A percentile compares a stretch with the other conserved stretches of the same genome.
phyloP scores from a whole-genome alignment of 2,797 vertebrate species.

The Linurgus olivaceus region DNA sequence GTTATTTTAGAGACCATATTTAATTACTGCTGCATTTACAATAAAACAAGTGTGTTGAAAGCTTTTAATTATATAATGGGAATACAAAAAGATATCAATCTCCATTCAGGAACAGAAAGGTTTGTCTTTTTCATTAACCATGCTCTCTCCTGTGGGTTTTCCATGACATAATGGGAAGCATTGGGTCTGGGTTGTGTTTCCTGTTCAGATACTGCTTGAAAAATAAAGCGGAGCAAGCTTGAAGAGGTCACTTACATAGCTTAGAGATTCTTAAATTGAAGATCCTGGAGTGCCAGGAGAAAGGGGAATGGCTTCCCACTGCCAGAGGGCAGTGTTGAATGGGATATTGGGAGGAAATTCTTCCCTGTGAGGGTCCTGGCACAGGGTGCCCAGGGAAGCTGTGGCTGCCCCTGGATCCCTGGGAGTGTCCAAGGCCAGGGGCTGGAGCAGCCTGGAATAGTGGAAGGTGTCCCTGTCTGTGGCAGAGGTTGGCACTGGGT shows the following conservation, averaged over 20 bases:
- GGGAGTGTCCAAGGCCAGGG: background rate
- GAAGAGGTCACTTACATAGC: background rate
- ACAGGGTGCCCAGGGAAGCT: background rate
- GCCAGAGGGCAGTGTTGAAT: background rate
- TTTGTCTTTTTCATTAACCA: background rate
- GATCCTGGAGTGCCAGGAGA: background rate
- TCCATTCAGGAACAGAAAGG: background rate
- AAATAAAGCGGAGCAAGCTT: background rate
- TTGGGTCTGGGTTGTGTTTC: background rate
- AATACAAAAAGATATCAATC: background rate
- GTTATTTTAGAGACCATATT: background rate
- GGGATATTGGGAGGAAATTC: rapidly evolving
- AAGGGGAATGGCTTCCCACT: background rate
- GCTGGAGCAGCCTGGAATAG: rapidly evolving
- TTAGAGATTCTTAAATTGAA: background rate
- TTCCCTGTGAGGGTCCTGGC: background rate
- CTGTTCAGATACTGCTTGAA: background rate
- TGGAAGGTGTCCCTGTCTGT: background rate
- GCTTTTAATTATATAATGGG: background rate
- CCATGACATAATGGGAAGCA: background rate
- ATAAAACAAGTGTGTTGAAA: background rate
- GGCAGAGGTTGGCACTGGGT: background rate
- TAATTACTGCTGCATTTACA: background rate
- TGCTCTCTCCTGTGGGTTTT: background rate
- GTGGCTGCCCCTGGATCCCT: background rate